Evolutionary conservation across 1,140 invertebrate species (phyloP).

Genomic region (Orius laevigatus): DNA sequence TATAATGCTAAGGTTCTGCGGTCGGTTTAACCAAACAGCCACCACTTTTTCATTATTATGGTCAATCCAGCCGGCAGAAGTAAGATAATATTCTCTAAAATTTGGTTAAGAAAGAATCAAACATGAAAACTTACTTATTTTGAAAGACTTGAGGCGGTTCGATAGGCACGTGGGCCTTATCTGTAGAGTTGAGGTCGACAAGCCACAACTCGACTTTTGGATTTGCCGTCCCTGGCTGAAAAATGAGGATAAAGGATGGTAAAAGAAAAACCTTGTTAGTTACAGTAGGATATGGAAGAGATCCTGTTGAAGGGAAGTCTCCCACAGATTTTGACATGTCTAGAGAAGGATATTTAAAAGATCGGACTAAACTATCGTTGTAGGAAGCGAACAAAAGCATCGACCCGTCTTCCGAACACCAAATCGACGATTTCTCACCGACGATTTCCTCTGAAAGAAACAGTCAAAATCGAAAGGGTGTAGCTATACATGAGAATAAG

Average conservation of each 20-base stretch:
- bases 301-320: conserved; percentile 55
- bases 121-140: conserved; percentile 42
- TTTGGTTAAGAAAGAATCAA: too few relatives aligned
- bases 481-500: neutral
- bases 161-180: conserved; percentile 40
- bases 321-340: conserved; percentile 27
- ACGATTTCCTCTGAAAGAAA: conserved; percentile 53
- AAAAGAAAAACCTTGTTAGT: neutral
- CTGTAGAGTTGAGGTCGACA: conserved; percentile 52
- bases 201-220: conserved; percentile 65
- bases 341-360: conserved; percentile 56
- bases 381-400: conserved; percentile 71
- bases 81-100: conserved; percentile 79
- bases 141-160: conserved; percentile 49
- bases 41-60: conserved; percentile 53
- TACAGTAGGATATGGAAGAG: conserved; percentile 59
- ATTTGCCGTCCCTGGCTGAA: conserved; percentile 65
- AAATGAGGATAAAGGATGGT: conserved; percentile 14
- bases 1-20: conserved; percentile 70
- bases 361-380: conserved; percentile 65
- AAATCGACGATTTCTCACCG: conserved; percentile 30
- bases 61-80: conserved; percentile 74
- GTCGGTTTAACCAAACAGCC: conserved; percentile 78
- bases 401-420: conserved; percentile 66
- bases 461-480: neutral